Evolutionary conservation across 1,140 invertebrate species (phyloP).

Genomic region (Melanaphis sacchari): DNA sequence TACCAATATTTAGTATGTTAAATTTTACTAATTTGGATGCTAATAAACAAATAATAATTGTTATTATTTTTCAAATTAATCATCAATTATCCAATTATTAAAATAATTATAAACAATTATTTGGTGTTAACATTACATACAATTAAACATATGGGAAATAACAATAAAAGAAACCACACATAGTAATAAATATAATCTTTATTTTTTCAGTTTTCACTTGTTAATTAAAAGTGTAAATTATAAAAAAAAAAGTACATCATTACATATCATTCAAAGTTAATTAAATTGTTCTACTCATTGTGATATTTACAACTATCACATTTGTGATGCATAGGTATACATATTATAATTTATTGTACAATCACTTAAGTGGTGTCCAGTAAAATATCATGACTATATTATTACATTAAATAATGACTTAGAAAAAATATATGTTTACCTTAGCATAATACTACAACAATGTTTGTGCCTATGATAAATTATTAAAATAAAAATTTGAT

Average conservation of each 20-base stretch:
- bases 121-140: not conserved
- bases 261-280: constrained; percentile 16
- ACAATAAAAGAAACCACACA: not conserved
- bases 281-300: not conserved
- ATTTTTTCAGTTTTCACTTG: constrained; percentile 1
- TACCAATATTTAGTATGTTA: not conserved
- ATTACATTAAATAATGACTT: constrained; percentile 57
- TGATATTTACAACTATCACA: constrained; percentile 4
- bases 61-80: not conserved
- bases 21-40: not conserved
- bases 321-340: constrained; percentile 26
- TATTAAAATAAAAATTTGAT: constrained; percentile 26
- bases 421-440: constrained; percentile 21
- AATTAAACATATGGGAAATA: not conserved
- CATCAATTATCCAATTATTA: not conserved
- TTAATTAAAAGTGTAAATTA: not conserved
- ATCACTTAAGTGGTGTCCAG: not conserved
- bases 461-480: not conserved
- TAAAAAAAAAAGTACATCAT: constrained; percentile 8
- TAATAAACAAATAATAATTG: not conserved
- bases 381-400: constrained; percentile 35
- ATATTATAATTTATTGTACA: constrained; percentile 23
- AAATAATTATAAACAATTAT: not conserved
- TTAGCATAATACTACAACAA: constrained; percentile 11
- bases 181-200: not conserved